phyloP scores from a whole-genome alignment of 2,797 vertebrate species.

The Myioborus miniatus region DNA sequence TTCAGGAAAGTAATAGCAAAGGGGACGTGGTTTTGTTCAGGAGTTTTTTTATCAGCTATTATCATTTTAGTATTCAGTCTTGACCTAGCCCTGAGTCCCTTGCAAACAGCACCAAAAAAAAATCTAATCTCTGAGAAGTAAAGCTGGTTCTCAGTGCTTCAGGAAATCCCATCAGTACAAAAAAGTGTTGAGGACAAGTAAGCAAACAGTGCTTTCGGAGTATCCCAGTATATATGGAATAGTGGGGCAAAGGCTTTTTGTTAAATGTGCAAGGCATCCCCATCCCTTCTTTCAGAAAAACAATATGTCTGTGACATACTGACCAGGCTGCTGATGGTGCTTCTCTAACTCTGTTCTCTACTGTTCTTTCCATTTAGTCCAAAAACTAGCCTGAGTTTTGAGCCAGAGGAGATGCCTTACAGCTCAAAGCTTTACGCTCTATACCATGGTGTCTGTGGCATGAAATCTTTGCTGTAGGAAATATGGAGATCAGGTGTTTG shows the following conservation, averaged over 20 bases:
- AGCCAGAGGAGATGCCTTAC: neutral
- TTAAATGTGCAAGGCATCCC: neutral
- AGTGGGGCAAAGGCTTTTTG: neutral
- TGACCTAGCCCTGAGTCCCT: neutral
- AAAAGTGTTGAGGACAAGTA: neutral
- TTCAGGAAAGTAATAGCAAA: neutral
- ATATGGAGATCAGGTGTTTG: neutral
- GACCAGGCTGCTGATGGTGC: neutral
- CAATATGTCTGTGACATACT: neutral
- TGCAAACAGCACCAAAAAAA: neutral
- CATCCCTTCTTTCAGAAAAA: neutral
- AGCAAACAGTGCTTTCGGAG: neutral
- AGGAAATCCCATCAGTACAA: neutral
- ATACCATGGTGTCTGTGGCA: neutral
- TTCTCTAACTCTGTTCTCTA: neutral
- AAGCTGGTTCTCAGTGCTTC: neutral
- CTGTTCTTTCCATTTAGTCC: neutral
- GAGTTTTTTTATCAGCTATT: neutral
- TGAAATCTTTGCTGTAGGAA: neutral
- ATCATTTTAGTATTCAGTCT: neutral
- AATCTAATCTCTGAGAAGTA: neutral
- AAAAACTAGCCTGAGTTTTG: neutral
- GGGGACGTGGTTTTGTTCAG: rapidly evolving
- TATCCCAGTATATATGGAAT: neutral
- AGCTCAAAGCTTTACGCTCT: neutral